phyloP scores from a whole-genome alignment of 2,113 vertebrate species.

The Daboia siamensis region DNA sequence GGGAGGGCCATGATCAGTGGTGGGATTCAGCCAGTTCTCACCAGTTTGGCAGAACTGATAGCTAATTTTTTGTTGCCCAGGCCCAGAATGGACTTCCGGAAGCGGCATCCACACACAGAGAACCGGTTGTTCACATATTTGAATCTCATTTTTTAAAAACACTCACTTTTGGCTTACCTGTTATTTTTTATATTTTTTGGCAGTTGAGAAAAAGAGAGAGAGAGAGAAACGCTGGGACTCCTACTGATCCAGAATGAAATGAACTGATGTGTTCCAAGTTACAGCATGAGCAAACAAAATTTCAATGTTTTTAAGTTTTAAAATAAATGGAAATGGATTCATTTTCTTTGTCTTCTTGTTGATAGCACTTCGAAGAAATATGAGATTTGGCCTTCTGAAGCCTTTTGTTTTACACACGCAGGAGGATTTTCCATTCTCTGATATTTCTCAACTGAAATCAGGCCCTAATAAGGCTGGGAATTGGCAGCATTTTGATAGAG shows the following conservation, averaged over 20 bases:
- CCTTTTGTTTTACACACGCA: slow-evolving; percentile 16
- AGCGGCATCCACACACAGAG: no score
- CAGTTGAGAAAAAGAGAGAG: neutral
- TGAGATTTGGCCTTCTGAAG: neutral
- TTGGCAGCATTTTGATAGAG: neutral
- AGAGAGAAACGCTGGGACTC: neutral
- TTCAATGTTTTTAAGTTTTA: slow-evolving; percentile 21
- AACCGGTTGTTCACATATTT: no score
- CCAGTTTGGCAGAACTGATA: no score
- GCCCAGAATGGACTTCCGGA: no score
- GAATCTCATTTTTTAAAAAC: neutral
- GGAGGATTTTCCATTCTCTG: slow-evolving; percentile 28
- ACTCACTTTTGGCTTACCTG: neutral
- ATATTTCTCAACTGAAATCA: slow-evolving; percentile 22
- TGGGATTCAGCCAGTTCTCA: no score
- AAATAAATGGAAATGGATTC: neutral
- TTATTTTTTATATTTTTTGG: neutral
- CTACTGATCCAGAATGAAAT: neutral
- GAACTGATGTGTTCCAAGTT: neutral
- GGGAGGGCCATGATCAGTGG: neutral
- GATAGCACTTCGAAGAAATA: slow-evolving; percentile 38
- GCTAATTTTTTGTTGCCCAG: no score
- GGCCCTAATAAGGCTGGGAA: slow-evolving; percentile 38
- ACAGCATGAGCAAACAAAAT: slow-evolving; percentile 29
- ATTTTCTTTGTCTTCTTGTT: neutral